Base-by-base conservation (phyloP, 1,140 invertebrate genomes). In the Andricus grossulariae region DNA sequence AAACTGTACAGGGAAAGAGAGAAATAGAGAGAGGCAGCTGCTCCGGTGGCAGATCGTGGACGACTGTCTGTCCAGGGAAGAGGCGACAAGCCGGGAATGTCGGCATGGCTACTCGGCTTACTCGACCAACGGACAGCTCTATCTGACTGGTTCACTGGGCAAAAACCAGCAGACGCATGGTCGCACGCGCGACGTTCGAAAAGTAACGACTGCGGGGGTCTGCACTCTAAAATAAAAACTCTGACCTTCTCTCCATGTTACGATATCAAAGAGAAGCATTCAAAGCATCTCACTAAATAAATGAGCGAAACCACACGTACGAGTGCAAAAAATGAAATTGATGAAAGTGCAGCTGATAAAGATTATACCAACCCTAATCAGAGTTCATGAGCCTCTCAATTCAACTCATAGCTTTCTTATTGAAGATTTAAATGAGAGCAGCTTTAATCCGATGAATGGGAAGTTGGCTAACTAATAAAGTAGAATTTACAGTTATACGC, bases 101-200 rank as follows among this genome's bases (percentile, higher is more conserved):
- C 51, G 76, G 72, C 71, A 85, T 83, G 84, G 86, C 88, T 88
- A 87, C 88, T 82, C 78, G 82, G 81, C 86, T 88, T 88, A 85
- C 86, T 84, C 85, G 82, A 66, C 73, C 76, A 76, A 80, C 73
- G 71, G 87, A 90, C 89, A 90, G 89, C 89, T 90, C 89, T 90
- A 90, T 90, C 88, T 85, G 81, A 88, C 87, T 83, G 83, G 83
- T 80, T 83, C 77, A 11, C 60, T 21, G 80, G 73, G 81, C 84
- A 88, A 87, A 89, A 88, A 89, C 77, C 82, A 45, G 71, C 80
- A 82, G 78, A 83, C 84, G 85, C 84, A 83, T 83, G 81, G 82
- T 88, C 84, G 84, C 86, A 87, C 84, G 86, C 82, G 86, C 83
- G 78, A 84, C 81, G 80, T 77, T 84, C 84, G 80, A 74, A 85